Evolutionary conservation across 2,888 invertebrate species (phyloP), one percentile per base, ranked within the genome.

Genomic region (Drosophila gaucha): DNA sequence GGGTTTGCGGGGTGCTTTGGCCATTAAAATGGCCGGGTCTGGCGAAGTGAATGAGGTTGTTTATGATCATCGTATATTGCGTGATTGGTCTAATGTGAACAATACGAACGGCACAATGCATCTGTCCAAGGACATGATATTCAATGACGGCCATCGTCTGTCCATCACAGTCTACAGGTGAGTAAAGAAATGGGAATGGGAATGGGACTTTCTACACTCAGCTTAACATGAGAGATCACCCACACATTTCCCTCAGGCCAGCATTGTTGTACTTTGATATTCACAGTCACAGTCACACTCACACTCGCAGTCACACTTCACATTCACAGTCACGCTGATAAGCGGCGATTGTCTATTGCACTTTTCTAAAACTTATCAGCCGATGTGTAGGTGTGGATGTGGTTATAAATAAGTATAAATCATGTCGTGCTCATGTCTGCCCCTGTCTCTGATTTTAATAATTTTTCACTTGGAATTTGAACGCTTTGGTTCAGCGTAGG

Each of bases 111-210:
- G 90, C 8, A 90, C 90, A 41, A 89, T 89, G 78, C 89, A 91
- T 51, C 76, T 89, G 35, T 90, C 92, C n/a, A 90, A 91, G 86
- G 96, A 97, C 83, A 97, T 98, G 97, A 93, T 93, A 31, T 97
- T 97, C 91, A 97, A 97, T 90, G 95, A 96, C 72, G 97, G 96
- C 0, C 96, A 97, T 89, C 92, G 95, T 88, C 93, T 98, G 51
- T 95, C 97, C 14, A 97, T 98, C 74, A 94, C 94, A 24, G 95
- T 96, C 65, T 98, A 98, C 70, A 92, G 92, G 92, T 92, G 62
- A 88, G 88, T 76, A 2, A 14, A 26, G 10, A 3, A 14, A 10
- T 30, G 18, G 16, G 12, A 46, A 43, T 18, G 35, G 20, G 6
- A 31, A 24, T 1, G 28, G 28, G 31, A 60, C 52, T 68, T 67